phyloP scores from a whole-genome alignment of 2,113 vertebrate genomes.

The Tachycineta bicolor region DNA sequence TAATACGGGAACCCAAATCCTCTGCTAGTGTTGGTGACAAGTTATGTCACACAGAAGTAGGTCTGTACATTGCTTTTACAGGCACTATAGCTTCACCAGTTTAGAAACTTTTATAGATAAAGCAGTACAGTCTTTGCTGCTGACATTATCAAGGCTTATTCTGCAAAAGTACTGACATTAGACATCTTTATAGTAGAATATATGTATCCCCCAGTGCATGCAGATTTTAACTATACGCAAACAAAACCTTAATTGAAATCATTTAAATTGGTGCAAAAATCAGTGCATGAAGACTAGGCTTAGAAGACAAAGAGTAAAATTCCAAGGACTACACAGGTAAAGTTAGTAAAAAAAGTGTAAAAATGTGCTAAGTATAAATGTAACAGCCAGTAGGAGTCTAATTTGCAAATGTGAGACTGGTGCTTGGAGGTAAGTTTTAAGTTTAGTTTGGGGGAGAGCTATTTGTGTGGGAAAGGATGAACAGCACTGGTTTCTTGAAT shows the following conservation, averaged over 20 bases:
- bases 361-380: neutral
- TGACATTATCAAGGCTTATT: neutral
- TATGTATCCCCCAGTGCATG: neutral
- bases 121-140: neutral
- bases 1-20: neutral
- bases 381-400: neutral
- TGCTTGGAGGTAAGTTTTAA: neutral
- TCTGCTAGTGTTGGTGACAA: neutral
- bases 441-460: neutral
- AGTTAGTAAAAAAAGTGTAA: neutral
- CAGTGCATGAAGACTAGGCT: neutral
- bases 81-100: neutral
- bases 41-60: neutral
- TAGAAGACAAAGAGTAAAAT: neutral
- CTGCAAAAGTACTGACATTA: neutral
- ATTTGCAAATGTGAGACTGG: neutral
- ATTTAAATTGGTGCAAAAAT: neutral
- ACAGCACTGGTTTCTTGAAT: constrained; percentile 32
- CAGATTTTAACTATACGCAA: neutral
- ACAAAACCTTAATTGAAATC: neutral
- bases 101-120: neutral
- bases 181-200: neutral
- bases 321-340: neutral
- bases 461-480: constrained; percentile 14
- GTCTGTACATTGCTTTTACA: neutral